Evolutionary conservation across 2,888 invertebrate species (phyloP), one percentile per base, ranked within the genome.

Genomic region (Heliconius ismenius): DNA sequence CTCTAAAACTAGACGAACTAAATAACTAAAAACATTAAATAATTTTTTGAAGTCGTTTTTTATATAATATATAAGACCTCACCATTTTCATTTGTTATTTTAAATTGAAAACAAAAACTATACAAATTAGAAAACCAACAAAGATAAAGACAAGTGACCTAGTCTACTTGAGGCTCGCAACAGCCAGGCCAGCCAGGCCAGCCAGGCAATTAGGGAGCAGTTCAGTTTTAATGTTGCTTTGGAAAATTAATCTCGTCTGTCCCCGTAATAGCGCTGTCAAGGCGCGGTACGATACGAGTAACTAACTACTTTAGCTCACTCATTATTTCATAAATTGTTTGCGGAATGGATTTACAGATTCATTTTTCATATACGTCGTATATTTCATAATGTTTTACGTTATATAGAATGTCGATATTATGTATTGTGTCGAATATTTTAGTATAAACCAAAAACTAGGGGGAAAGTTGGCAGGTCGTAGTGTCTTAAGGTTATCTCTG

Each of bases 221-320:
- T 73, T 63, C 62, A 62, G 62, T 73, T 73, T 73, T 73, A 73
- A 73, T 73, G 63, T 63, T 73, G 43, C 73, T 73, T 73, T 73
- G 73, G 73, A 63, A 73, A 70, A 73, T 73, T 73, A 73, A 73
- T 73, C 73, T 73, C 60, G 73, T 63, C 62, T 62, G 62, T 24
- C n/a, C 73, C 26, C 62, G 72, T 73, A 73, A 73, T 73, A 73
- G 72, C 39, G 60, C 72, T 73, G 73, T 73, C 73, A 73, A 39
- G 39, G 36, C 32, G 32, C 49, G 49, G 21, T 18, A 18, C 54
- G 62, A 63, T 62, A 62, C 70, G 36, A 70, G 70, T 36, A 70
- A 70, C n/a, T 32, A 70, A 62, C 28, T 62, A 62, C 26, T 43
- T 63, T 24, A 26, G 26, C 62, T 73, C 43, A 39, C 6, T 73